These are phyloP conservation scores for Triplophysa tibetana DNA, from an alignment of 2,113 vertebrate species.

Conservation along the genomic window DNA sequence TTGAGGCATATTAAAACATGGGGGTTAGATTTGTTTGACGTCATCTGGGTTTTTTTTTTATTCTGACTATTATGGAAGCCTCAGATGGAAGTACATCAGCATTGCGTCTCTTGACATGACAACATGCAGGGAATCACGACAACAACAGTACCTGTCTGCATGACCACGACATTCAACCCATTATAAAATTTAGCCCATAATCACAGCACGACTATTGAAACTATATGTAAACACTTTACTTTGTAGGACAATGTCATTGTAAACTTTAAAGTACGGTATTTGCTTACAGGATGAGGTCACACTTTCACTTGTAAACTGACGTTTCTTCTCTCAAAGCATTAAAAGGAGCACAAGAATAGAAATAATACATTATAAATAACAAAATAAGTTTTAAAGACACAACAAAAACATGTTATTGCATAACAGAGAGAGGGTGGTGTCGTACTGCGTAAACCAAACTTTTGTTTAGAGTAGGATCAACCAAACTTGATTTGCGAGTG, in stretches of 20 bases:
- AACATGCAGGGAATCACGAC: slow-evolving; percentile 62
- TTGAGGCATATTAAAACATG: neutral
- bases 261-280: neutral
- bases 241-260: neutral
- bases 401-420: slow-evolving; percentile 40
- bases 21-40: neutral
- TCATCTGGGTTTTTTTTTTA: slow-evolving; percentile 47
- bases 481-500: slow-evolving; percentile 16
- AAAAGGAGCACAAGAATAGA: neutral
- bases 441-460: slow-evolving; percentile 40
- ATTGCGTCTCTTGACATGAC: slow-evolving; percentile 57
- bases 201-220: slow-evolving; percentile 13
- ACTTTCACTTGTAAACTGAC: neutral
- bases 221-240: too few relatives aligned
- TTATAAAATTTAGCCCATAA: slow-evolving; percentile 41
- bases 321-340: neutral
- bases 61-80: slow-evolving; percentile 20
- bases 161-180: slow-evolving; percentile 45
- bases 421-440: slow-evolving; percentile 32
- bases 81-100: slow-evolving; percentile 55
- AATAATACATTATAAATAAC: slow-evolving; percentile 22
- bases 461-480: slow-evolving; percentile 36
- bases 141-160: slow-evolving; percentile 60
- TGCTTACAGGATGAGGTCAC: neutral
- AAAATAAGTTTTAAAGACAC: slow-evolving; percentile 16